Evolutionary conservation across 2,888 invertebrate species (phyloP).

Genomic region (Callyntrura guangdongensis): DNA sequence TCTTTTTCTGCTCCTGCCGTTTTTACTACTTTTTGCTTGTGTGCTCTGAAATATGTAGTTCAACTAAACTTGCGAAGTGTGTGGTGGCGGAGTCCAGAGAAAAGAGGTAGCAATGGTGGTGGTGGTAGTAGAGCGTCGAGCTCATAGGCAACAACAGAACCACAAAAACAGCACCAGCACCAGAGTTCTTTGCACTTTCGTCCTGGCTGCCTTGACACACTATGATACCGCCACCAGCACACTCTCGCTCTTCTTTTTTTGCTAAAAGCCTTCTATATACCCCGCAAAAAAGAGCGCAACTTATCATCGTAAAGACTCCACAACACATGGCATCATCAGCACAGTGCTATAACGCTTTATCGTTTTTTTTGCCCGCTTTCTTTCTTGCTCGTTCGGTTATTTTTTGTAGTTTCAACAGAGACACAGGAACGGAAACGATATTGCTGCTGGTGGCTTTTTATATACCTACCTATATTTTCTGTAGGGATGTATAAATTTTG

Average conservation of each 20-base stretch:
- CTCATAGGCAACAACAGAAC: slow-evolving; percentile 16
- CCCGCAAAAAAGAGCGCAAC: not conserved
- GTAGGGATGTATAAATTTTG: not conserved
- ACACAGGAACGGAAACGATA: slow-evolving; percentile 46
- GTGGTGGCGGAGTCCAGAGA: slow-evolving; percentile 64
- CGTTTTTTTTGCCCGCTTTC: not conserved
- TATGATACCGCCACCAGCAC: slow-evolving; percentile 54
- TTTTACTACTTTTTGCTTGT: not conserved
- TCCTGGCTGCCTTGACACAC: slow-evolving; percentile 79
- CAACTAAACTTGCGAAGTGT: not conserved
- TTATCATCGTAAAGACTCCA: not conserved
- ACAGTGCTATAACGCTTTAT: slow-evolving; percentile 24
- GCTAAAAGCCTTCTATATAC: slow-evolving; percentile 52
- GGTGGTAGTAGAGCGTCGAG: not conserved
- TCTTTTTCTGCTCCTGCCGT: slow-evolving; percentile 17
- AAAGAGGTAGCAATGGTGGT: slow-evolving; percentile 8
- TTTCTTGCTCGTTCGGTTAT: slow-evolving; percentile 33
- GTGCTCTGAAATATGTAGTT: slow-evolving; percentile 46
- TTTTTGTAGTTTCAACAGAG: slow-evolving; percentile 18
- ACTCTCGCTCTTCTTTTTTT: slow-evolving; percentile 41
- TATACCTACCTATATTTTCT: not conserved
- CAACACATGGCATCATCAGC: not conserved
- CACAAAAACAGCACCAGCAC: slow-evolving; percentile 5
- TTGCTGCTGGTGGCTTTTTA: not conserved
- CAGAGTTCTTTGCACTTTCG: slow-evolving; percentile 78